Base-by-base conservation (phyloP, 2,797 vertebrate genomes). In the Xenentodon cancila region DNA sequence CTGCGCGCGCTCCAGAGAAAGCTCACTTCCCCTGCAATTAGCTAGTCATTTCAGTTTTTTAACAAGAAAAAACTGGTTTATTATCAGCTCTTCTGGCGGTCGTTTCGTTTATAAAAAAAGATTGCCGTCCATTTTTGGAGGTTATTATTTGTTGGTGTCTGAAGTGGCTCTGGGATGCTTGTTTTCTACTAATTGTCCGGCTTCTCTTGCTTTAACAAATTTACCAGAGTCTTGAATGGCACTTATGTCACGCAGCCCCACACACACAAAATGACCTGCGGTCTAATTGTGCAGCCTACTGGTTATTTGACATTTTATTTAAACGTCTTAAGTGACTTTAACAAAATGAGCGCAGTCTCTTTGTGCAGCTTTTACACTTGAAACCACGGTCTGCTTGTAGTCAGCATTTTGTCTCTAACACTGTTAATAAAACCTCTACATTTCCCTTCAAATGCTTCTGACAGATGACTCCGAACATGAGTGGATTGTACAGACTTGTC, bases 1-100 rank as follows among this genome's bases (percentile, higher is more conserved):
- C 98, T 99, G 97, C 95, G 93, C 87, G 94, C 90, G 94, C 94
- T 93, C 92, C 91, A 79, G 87, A 92, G 93, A 94, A 92, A 92
- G 93, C 94, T 94, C 92, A 94, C 95, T 92, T 92, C 92, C 90
- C 91, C 93, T 79, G 94, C 95, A 98, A 98, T 99, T 99, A 99
- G 92, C 94, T 94, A 89, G 94, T 95, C 94, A 88, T 96, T 96
- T 94, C 93, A 91, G 80, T 93, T 94, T 59, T 89, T 85, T 86
- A 91, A 92, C 94, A 93, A 93, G 93, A 92, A 91, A 92, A 93
- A 94, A 90, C 74, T 75, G 94, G 91, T 93, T 92, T 93, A 95
- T 95, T 91, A 92, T 89, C 94, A 88, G 93, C 91, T 91, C 78
- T 92, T 96, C 94, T 95, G 94, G 93, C 93, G 89, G 90, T 94